Conservation (phyloP, 1,140 invertebrate genomes). For the Bombus sylvicola region DNA sequence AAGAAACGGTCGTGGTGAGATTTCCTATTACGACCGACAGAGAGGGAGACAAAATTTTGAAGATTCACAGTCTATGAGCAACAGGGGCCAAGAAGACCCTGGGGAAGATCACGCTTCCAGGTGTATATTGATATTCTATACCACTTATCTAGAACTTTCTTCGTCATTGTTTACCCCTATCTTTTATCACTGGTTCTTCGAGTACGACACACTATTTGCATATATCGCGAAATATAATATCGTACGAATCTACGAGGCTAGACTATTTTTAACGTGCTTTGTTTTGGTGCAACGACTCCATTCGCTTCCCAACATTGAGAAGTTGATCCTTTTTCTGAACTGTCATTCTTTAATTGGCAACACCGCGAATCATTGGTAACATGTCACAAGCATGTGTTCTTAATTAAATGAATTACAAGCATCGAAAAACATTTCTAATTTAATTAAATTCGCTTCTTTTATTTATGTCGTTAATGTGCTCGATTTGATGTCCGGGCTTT, state of each 20-base stretch:
- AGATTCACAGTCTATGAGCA: conserved; percentile 80
- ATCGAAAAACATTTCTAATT: not conserved
- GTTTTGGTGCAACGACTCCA: conserved; percentile 66
- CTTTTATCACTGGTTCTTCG: too few species aligned
- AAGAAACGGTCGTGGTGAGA: conserved; percentile 26
- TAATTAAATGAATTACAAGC: conserved; percentile 22
- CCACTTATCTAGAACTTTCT: conserved; percentile 10
- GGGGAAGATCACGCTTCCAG: conserved; percentile 82
- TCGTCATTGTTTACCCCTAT: not conserved
- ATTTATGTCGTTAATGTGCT: not conserved
- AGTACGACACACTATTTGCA: not conserved
- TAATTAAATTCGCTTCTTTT: not conserved
- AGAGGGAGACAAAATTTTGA: conserved; percentile 71
- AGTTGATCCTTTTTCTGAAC: conserved; percentile 2
- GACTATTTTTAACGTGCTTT: conserved; percentile 62
- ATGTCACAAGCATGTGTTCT: conserved; percentile 39
- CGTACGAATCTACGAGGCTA: not conserved
- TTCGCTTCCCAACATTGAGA: not conserved
- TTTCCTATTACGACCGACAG: conserved; percentile 48
- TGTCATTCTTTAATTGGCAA: conserved; percentile 48
- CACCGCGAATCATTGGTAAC: conserved; percentile 10
- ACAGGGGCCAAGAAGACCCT: conserved; percentile 82
- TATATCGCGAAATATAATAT: conserved; percentile 43
- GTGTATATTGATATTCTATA: conserved; percentile 55
- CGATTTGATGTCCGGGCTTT: too few species aligned